A percentile compares a stretch with the other conserved stretches of the same genome.
Conservation (phyloP, 2,797 vertebrate species). For the Echeneis naucrates region DNA sequence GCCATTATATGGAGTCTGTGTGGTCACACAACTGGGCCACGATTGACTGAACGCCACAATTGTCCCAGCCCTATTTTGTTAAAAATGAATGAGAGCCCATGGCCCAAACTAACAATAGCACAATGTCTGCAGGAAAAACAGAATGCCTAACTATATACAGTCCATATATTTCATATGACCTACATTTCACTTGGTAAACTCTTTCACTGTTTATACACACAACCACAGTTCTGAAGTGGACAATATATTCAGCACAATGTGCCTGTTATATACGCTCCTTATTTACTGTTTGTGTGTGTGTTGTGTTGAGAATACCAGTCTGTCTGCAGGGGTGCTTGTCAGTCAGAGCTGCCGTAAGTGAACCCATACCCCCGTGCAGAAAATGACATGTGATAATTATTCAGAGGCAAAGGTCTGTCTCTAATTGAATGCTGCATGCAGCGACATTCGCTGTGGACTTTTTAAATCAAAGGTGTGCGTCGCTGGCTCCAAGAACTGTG, state of each 20-base stretch:
- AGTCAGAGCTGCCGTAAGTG: slow-evolving; percentile 40
- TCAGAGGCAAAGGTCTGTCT: slow-evolving; percentile 53
- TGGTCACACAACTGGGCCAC: slow-evolving; percentile 51
- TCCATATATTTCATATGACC: slow-evolving; percentile 25
- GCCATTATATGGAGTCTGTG: slow-evolving; percentile 61
- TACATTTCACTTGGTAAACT: slow-evolving; percentile 18
- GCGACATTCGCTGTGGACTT: slow-evolving; percentile 55
- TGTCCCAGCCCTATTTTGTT: slow-evolving; percentile 65
- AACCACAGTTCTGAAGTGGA: slow-evolving; percentile 25
- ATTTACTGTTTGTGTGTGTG: slow-evolving; percentile 8
- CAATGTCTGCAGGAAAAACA: slow-evolving; percentile 39
- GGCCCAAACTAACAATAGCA: slow-evolving; percentile 45
- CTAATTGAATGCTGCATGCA: slow-evolving; percentile 73
- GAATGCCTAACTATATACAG: neutral
- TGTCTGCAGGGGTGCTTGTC: slow-evolving; percentile 55
- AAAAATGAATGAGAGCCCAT: slow-evolving; percentile 55
- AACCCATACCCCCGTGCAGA: slow-evolving; percentile 48
- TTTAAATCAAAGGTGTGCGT: slow-evolving; percentile 43
- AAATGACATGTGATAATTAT: slow-evolving; percentile 74
- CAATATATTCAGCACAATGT: slow-evolving; percentile 25
- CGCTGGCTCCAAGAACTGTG: slow-evolving; percentile 23
- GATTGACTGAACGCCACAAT: slow-evolving; percentile 61
- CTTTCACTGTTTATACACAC: slow-evolving; percentile 24
- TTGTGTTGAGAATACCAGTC: slow-evolving; percentile 32
- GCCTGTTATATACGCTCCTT: slow-evolving; percentile 8